Percentiles rank a stretch among this genome's conserved stretches.
These are phyloP conservation scores for Neoaliturus tenellus DNA, from an alignment of 2,888 invertebrate species.

Conservation along the genomic window DNA sequence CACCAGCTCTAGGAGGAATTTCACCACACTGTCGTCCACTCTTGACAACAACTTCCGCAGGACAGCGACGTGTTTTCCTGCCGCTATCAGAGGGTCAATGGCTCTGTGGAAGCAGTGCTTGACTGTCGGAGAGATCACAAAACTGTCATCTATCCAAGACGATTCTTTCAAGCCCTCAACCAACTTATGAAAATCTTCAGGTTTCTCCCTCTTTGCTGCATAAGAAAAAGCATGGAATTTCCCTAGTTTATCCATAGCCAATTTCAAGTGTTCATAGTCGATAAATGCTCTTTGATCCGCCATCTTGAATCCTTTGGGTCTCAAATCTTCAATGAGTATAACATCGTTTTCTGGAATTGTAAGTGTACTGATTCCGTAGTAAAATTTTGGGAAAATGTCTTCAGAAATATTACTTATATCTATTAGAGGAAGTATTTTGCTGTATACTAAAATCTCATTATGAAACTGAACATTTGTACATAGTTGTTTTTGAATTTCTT, in stretches of 20 bases:
- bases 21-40: background rate
- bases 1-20: slow-evolving; percentile 19
- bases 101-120: slow-evolving; percentile 43
- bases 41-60: slow-evolving; percentile 24
- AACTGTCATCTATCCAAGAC: background rate
- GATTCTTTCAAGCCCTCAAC: slow-evolving; percentile 17
- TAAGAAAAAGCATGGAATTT: slow-evolving; percentile 69
- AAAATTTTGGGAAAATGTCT: slow-evolving; percentile 41
- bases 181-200: slow-evolving; percentile 42
- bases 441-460: slow-evolving; percentile 54
- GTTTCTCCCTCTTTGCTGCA: slow-evolving; percentile 67
- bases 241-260: slow-evolving; percentile 65
- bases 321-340: slow-evolving; percentile 67
- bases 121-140: background rate
- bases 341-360: slow-evolving; percentile 57
- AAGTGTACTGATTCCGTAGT: slow-evolving; percentile 5
- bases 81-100: slow-evolving; percentile 36
- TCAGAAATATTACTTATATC: slow-evolving; percentile 2
- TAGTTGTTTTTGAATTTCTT: slow-evolving; percentile 9
- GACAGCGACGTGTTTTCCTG: slow-evolving; percentile 6
- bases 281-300: slow-evolving; percentile 66
- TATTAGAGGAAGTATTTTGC: slow-evolving; percentile 46
- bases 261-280: slow-evolving; percentile 67
- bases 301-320: slow-evolving; percentile 64
- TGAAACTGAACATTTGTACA: slow-evolving; percentile 17